These are phyloP conservation scores for Heliopora coerulea DNA, from an alignment of 92 coral and sea anemone species.

Conservation along the genomic window DNA sequence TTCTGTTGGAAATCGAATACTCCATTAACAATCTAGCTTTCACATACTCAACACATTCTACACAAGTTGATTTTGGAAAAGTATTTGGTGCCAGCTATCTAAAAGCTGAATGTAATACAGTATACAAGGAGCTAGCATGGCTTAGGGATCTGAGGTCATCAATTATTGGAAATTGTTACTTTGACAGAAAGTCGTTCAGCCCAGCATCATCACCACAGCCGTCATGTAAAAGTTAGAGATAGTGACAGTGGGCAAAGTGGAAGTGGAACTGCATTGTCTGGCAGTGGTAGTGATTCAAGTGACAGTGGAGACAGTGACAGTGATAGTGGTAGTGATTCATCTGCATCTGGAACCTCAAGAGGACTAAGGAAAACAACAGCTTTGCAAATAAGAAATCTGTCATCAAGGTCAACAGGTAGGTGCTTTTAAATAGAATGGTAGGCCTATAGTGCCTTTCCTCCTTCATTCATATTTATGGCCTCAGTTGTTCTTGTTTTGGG, in stretches of 20 bases:
- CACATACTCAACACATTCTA: no score
- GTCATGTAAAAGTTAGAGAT: conserved; percentile 6
- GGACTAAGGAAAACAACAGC: conserved; percentile 61
- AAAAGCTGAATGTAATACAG: no score
- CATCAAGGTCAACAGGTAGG: conserved; percentile 90
- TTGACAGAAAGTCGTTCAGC: conserved; percentile 18
- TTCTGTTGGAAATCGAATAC: no score
- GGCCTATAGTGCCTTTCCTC: no score
- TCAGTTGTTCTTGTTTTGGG: no score
- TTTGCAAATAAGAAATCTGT: conserved; percentile 78
- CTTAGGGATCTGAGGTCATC: no score
- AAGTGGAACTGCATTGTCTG: conserved; percentile 37
- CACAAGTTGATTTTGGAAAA: no score
- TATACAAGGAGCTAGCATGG: no score
- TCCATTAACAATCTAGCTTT: no score
- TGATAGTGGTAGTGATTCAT: conserved; percentile 74
- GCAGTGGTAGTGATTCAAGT: conserved; percentile 59
- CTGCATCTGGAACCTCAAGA: conserved; percentile 57
- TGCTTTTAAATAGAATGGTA: not conserved
- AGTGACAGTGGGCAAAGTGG: conserved; percentile 28
- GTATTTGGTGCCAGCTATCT: no score
- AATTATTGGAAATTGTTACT: no score
- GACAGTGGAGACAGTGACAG: conserved; percentile 87
- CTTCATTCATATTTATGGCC: no score
- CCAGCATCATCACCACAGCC: conserved; percentile 3